Base-by-base conservation (phyloP, 2,888 invertebrate species). In the Incurvaria masculella region DNA sequence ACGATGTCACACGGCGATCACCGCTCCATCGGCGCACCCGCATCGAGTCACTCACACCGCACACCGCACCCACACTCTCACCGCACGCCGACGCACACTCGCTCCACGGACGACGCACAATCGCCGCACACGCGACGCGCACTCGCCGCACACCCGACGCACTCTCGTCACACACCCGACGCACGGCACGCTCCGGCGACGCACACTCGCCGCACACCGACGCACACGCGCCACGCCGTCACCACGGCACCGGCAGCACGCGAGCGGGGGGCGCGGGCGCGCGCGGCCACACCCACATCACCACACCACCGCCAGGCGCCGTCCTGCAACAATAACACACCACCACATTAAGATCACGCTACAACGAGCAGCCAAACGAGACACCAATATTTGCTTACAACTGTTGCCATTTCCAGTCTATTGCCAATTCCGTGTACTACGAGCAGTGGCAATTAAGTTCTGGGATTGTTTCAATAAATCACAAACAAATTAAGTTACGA, bases 11-110 rank as follows among this genome's bases (percentile, higher is more conserved):
- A 61, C 67, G 62, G 66, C 68, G 72, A 76, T 78, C 78, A 78
- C 78, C 78, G 75, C 65, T 75, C 78, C 78, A 78, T 78, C 71
- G 72, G 69, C 72, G 65, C 68, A 71, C 69, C 69, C 70, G 71
- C 75, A 75, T 75, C 63, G 70, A 72, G 66, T 66, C 68, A 66
- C 64, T 64, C 63, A 38, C 44, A 26, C 42, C 18, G 21, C 57
- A 54, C 56, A 57, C 53, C 59, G 55, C 61, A 53, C 59, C 56
- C 60, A 54, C 60, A 50, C 55, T 45, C 42, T 26, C 50, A 51
- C 55, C 48, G 4, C 46, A 17, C 46, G 17, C 18, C 41, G 50
- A 44, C 59, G 57, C 58, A 48, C 55, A 52, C 63, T 27, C 23
- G 27, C 21, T 26, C 26, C 21, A 48, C 48, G 18, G 20, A 26